Base-by-base conservation (phyloP, 2,113 vertebrate genomes). In the Tyto alba region DNA sequence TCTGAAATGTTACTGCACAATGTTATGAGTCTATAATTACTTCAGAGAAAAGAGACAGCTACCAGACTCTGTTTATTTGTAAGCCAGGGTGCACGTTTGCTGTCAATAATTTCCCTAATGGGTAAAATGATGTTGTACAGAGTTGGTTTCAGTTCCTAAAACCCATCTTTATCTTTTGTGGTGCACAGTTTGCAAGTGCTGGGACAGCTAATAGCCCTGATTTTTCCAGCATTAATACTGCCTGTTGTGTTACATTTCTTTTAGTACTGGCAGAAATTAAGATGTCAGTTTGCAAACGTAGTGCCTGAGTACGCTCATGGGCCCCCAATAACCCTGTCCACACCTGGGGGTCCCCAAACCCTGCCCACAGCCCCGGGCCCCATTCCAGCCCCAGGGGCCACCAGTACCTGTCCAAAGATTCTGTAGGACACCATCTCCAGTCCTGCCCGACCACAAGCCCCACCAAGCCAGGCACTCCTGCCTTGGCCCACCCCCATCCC, bases 371-470 rank as follows among this genome's bases (percentile, higher is more conserved):
- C 25, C 40, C 36, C 41, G 14, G 18, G 8, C 32, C 14, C 16
- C n/a, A 11, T 15, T 72, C 21, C 45, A 59, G 63, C 20, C 48
- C 13, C 26, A 1, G 1, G 9, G 10, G 11, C 41, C 7, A 2
- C 14, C 12, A 13, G 20, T 4, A 10, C 41, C 55, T 47, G 38
- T 14, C 23, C 29, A 64, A 55, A 0, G 0, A 40, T 43, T 26
- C 43, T 1, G 0, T 1, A 59, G 55, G 45, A n/a, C 2, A 0
- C 16, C 0, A 0, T 19, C 27, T 74, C 36, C 34, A 34, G 40
- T 6, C 48, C 17, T 63, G 48, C 18, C 11, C 0, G 0, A 45
- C 41, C 41, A 77, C 0, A 1, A 3, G 5, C 7, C 23, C 16
- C 8, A 2, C 11, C 34, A 67, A 80, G 9, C 10, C 72, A 79